Conservation (phyloP, 2,888 invertebrate genomes). For the Platypus cylindrus region DNA sequence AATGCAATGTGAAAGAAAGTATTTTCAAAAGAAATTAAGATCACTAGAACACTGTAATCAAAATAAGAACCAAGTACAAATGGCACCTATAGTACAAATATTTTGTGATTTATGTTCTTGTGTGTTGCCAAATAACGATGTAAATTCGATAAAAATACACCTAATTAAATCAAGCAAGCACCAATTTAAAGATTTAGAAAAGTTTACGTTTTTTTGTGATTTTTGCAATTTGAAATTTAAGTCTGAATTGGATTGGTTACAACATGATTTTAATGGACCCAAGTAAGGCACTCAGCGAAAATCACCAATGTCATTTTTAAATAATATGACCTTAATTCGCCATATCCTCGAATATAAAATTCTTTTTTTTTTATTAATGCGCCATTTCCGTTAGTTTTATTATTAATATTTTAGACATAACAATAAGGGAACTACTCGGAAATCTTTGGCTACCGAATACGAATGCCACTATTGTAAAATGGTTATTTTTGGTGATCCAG, state of each 20-base stretch:
- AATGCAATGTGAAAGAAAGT: slow-evolving; percentile 16
- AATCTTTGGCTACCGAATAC: slow-evolving; percentile 23
- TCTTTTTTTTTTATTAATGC: too few species aligned
- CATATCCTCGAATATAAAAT: background rate
- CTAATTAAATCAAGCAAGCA: slow-evolving; percentile 11
- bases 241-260: slow-evolving; percentile 21
- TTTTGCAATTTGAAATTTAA: slow-evolving; percentile 22
- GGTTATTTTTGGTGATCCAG: slow-evolving; percentile 29
- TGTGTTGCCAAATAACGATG: slow-evolving; percentile 8
- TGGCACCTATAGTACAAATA: background rate
- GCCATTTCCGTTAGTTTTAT: too few species aligned
- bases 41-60: slow-evolving; percentile 4
- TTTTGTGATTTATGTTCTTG: slow-evolving; percentile 18
- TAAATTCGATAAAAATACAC: slow-evolving; percentile 17
- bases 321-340: background rate
- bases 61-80: too few species aligned
- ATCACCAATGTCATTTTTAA: background rate
- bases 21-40: slow-evolving; percentile 12
- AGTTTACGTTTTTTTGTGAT: slow-evolving; percentile 26
- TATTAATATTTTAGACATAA: slow-evolving; percentile 21
- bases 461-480: slow-evolving; percentile 27
- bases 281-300: slow-evolving; percentile 1
- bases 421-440: slow-evolving; percentile 19
- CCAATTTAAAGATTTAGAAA: slow-evolving; percentile 7
- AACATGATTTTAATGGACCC: slow-evolving; percentile 19